phyloP scores from a whole-genome alignment of 2,888 invertebrate genomes.

The Digitonthophagus gazella region DNA sequence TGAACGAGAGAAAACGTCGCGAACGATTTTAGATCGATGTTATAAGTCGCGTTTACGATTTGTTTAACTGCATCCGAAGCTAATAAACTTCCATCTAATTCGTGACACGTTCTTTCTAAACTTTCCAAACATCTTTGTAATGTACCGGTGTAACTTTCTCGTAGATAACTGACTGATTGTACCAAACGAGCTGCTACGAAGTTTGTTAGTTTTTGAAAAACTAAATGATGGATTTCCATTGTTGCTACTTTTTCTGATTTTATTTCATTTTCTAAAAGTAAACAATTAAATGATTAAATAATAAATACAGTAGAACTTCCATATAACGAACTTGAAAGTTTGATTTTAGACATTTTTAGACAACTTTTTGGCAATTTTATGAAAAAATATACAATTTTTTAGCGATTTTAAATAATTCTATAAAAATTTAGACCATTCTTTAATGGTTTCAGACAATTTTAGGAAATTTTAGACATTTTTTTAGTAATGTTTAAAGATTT shows the following conservation, averaged over 20 bases:
- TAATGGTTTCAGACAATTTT: too few relatives aligned
- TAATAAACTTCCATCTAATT: constrained; percentile 54
- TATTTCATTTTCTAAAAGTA: constrained; percentile 22
- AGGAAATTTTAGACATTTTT: too few relatives aligned
- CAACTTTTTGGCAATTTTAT: too few relatives aligned
- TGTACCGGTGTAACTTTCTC: constrained; percentile 81
- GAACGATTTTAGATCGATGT: constrained; percentile 65
- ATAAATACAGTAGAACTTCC: too few relatives aligned
- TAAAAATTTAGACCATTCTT: too few relatives aligned
- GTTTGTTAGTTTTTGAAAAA: constrained; percentile 70
- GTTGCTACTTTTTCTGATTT: constrained; percentile 55
- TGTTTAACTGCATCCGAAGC: constrained; percentile 75
- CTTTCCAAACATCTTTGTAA: constrained; percentile 72
- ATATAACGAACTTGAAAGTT: too few relatives aligned
- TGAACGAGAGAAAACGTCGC: constrained; percentile 64
- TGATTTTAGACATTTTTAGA: too few relatives aligned
- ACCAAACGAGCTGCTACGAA: constrained; percentile 77
- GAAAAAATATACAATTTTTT: too few relatives aligned
- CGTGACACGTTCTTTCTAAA: constrained; percentile 59
- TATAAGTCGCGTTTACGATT: constrained; percentile 72
- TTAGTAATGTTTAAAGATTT: too few relatives aligned
- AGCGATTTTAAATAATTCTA: too few relatives aligned
- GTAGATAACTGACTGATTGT: constrained; percentile 76
- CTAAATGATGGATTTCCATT: constrained; percentile 73
- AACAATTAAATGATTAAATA: constrained; percentile 2